Evolutionary conservation across 2,113 vertebrate species (phyloP), one percentile per base, ranked within the genome.

Genomic region (Nyctereutes procyonoides): DNA sequence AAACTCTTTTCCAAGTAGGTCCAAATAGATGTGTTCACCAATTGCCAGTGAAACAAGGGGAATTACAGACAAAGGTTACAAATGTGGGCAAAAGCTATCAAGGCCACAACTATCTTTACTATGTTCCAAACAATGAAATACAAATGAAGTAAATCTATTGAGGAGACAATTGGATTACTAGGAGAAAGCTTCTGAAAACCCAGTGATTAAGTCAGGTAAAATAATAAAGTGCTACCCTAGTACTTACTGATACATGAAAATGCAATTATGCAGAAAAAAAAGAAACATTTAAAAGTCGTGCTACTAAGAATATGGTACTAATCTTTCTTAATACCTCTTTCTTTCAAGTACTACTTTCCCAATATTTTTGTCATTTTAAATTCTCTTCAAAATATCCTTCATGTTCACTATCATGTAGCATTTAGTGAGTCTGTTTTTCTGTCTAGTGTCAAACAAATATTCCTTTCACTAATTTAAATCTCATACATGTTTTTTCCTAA

Each of bases 241-340:
- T 97, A 94, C 88, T 95, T 96, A 81, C 74, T 95, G 84, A 97
- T 87, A 97, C 67, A 92, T 17, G 9, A 93, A 97, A 97, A 93
- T 71, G 91, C 88, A 97, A 98, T 98, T 98, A 98, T 94, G 84
- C 92, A 93, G 97, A 97, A 93, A 97, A 93, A 97, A 97, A 92
- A 97, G 90, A 43, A 43, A 96, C 28, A 71, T 94, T 98, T 97
- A 97, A 91, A 95, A 93, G 90, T 48, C 77, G 53, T 94, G 76
- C 80, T 84, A 62, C 58, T 92, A 93, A 98, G 87, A 96, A 85
- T 92, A 32, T 60, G 60, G 43, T 38, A 67, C 76, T 97, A 96
- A 98, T 97, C 92, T 96, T 94, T 90, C 69, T 96, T 97, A 98
- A 98, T 96, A 67, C 84, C n/a, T 22, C 55, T 95, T 96, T 14